Evolutionary conservation across 2,113 vertebrate genomes (phyloP), one percentile per base, ranked within the genome.

Genomic region (Melanostigma gelatinosum): DNA sequence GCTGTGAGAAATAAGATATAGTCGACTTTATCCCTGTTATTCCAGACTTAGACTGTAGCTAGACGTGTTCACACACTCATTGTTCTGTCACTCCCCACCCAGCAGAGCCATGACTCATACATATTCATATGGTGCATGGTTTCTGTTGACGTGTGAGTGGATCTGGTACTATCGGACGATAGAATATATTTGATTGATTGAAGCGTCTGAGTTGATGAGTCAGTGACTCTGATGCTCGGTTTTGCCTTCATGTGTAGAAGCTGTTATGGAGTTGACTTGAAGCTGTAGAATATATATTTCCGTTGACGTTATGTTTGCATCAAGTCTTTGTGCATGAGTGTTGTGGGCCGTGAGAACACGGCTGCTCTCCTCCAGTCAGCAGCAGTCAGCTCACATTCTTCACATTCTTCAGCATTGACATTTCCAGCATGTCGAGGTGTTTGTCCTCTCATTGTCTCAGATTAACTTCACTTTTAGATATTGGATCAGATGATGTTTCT

Each of bases 351-450:
- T 34, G 34, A 6, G 34, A 5, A 34, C 34, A 34, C 34, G 34
- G 34, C 34, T 34, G 34, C 34, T 34, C 4, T 34, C 34, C 5
- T 34, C 34, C 34, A 40, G 38, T 40, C 38, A 27, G 74, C 44
- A 24, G 15, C 52, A 1, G 18, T 67, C 38, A n/a, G 54, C 15
- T 40, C 65, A 85, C 85, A 87, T 89, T 84, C 61, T 16, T 75
- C 24, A 46, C 82, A 83, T 86, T 46, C 57, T 72, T 54, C 70
- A 4, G 57, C 50, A 63, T 48, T 18, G 55, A 58, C 2, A 71
- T 1, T 44, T 52, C 4, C 77, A 55, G 8, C 42, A 13, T 0
- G 55, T 0, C 13, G 38, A 38, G 67, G 20, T 58, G 64, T 29
- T 24, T 20, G 8, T 54, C 54, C 3, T 15, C 34, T 11, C 9